These are phyloP conservation scores for Nanorana parkeri DNA, from an alignment of 2,113 vertebrate genomes.

Conservation along the genomic window DNA sequence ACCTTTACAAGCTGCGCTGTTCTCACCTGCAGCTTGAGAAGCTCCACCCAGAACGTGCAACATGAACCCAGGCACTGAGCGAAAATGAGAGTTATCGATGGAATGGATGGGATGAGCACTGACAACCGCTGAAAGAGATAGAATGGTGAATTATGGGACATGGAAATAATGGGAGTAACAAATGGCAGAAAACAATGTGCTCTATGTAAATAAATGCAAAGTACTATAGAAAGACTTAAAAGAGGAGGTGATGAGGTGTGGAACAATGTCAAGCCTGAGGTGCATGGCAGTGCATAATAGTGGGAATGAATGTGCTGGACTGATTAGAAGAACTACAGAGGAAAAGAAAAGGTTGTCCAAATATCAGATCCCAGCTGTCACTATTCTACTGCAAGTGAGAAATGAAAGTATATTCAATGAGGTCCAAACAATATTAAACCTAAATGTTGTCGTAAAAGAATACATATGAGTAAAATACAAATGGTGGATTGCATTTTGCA, in stretches of 20 bases:
- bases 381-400: no score
- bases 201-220: no score
- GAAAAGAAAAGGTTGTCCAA: no score
- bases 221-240: not conserved
- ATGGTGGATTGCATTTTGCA: no score
- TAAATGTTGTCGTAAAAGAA: no score
- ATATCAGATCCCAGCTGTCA: no score
- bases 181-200: not conserved
- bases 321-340: no score
- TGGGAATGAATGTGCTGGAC: not conserved
- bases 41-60: conserved; percentile 52
- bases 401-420: no score
- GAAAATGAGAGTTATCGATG: conserved; percentile 99
- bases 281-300: not conserved
- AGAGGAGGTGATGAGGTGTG: no score
- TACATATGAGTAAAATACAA: no score
- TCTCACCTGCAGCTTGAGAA: conserved; percentile 54
- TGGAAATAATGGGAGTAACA: not conserved
- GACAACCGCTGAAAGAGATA: conserved; percentile 88
- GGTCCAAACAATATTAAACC: no score
- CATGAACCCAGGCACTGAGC: conserved; percentile 73
- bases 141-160: conserved; percentile 16
- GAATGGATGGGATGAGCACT: conserved; percentile 99
- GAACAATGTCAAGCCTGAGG: not conserved
- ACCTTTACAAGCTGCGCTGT: not conserved